Evolutionary conservation across 2,888 invertebrate species (phyloP), one percentile per base, ranked within the genome.

Genomic region (Coenonympha arcania): DNA sequence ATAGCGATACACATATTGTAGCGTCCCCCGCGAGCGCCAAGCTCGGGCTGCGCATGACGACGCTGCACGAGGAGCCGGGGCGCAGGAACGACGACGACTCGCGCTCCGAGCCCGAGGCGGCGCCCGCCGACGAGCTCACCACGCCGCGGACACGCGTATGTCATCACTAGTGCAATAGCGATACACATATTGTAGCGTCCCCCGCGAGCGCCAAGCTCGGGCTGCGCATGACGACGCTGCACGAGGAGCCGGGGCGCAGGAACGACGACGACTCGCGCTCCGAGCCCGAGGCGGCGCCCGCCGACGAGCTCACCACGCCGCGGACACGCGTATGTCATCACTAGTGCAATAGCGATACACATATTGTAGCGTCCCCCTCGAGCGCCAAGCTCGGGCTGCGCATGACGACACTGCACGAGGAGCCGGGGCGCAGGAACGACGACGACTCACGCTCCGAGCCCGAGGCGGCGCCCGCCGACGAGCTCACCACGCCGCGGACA

Each of bases 341-440:
- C n/a, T n/a, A n/a, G n/a, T n/a, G n/a, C n/a, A 15, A 22, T 13
- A 26, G 16, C 6, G n/a, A 11, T 3, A 9, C 28, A 28, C 6
- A 47, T 15, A 48, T 75, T 88, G 57, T 78, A 92, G 94, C 93
- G 63, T 16, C 16, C 18, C 3, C 18, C 5, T 1, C 34, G 59
- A 91, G 93, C 63, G 90, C 91, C 57, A 96, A 96, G 83, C 77
- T 95, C 64, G 92, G 94, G 37, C 88, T 95, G 66, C 91, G 96
- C 39, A 95, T 97, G 95, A 95, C 95, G 42, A 97, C 97, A 0
- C 79, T 97, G 36, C 93, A 96, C 69, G 97, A 97, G 75, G 97
- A 97, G 77, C 92, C 92, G 8, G 83, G 82, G 1, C 62, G 84
- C 8, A 65, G 80, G 8, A 80, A 79, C 55, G 82, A 82, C 31